These are phyloP conservation scores for Caenorhabditis japonica DNA, from an alignment of 2,888 invertebrate genomes.

Conservation along the genomic window DNA sequence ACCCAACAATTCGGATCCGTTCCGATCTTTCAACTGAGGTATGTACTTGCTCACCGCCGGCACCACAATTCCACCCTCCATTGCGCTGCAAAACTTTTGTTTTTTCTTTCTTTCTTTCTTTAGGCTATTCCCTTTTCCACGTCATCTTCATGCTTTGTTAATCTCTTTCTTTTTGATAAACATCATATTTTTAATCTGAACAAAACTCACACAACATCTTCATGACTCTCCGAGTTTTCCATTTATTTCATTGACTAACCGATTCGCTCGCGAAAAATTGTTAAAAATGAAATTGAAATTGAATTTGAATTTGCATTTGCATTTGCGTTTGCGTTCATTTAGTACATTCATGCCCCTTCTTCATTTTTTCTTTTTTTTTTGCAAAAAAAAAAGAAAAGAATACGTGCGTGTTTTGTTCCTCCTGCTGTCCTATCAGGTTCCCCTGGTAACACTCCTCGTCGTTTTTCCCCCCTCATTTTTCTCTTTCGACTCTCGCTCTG, in stretches of 20 bases:
- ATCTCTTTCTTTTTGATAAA: slow-evolving; percentile 3
- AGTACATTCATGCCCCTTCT: slow-evolving; percentile 7
- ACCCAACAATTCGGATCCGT: slow-evolving; percentile 40
- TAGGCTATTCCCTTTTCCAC: background rate
- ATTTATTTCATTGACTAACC: background rate
- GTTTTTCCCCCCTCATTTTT: slow-evolving; percentile 2
- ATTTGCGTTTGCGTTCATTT: slow-evolving; percentile 14
- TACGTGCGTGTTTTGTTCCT: background rate
- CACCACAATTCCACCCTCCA: slow-evolving; percentile 40
- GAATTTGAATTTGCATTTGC: slow-evolving; percentile 1
- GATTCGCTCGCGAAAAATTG: background rate
- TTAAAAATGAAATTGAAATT: slow-evolving; percentile 17
- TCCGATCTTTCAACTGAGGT: slow-evolving; percentile 36
- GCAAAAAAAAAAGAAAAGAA: no score
- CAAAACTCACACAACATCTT: slow-evolving; percentile 30
- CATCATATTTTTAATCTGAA: background rate
- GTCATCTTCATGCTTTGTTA: slow-evolving; percentile 2
- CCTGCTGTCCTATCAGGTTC: slow-evolving; percentile 6
- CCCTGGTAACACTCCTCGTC: slow-evolving; percentile 19
- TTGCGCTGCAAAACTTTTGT: slow-evolving; percentile 10
- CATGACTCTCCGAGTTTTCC: slow-evolving; percentile 32
- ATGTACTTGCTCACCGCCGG: slow-evolving; percentile 43
- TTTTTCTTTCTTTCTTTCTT: slow-evolving; percentile 1
- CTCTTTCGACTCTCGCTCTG: no score
- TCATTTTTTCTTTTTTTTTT: slow-evolving; percentile 11